Evolutionary conservation across 2,888 invertebrate genomes (phyloP).

Genomic region (Palloptera scutellata): DNA sequence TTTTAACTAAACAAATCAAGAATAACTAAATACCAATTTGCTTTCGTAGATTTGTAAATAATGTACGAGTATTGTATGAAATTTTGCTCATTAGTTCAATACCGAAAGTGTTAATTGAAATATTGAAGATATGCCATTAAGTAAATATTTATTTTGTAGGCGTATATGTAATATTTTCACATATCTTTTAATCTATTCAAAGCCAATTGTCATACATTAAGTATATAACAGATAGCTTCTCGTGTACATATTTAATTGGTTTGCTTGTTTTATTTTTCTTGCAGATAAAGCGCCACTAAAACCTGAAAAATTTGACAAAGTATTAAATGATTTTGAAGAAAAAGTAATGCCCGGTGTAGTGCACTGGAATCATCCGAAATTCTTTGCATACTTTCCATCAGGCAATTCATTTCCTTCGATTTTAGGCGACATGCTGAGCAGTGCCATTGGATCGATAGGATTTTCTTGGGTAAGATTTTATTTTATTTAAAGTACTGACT

Average conservation of each 20-base stretch:
- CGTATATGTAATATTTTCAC: constrained; percentile 25
- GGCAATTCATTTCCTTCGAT: constrained; percentile 92
- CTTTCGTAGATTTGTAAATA: neutral
- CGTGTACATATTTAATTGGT: neutral
- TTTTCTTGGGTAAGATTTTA: constrained; percentile 82
- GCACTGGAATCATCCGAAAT: constrained; percentile 93
- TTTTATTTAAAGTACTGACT: neutral
- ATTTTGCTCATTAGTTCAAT: neutral
- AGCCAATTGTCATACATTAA: constrained; percentile 8
- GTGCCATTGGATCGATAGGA: constrained; percentile 88
- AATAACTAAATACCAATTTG: neutral
- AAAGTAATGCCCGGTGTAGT: constrained; percentile 86
- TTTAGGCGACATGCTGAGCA: constrained; percentile 87
- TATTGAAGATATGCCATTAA: constrained; percentile 22
- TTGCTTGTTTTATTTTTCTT: constrained; percentile 24
- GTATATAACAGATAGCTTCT: constrained; percentile 19
- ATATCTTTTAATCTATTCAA: constrained; percentile 15
- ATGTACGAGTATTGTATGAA: neutral
- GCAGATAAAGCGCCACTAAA: constrained; percentile 72
- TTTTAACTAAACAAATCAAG: neutral
- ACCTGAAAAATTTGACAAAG: constrained; percentile 77
- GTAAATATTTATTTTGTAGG: constrained; percentile 26
- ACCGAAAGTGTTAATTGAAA: constrained; percentile 27
- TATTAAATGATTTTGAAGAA: constrained; percentile 79
- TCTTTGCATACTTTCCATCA: constrained; percentile 93